These are phyloP conservation scores for Sebastes fasciatus DNA, from an alignment of 2,113 vertebrate genomes.

Conservation along the genomic window DNA sequence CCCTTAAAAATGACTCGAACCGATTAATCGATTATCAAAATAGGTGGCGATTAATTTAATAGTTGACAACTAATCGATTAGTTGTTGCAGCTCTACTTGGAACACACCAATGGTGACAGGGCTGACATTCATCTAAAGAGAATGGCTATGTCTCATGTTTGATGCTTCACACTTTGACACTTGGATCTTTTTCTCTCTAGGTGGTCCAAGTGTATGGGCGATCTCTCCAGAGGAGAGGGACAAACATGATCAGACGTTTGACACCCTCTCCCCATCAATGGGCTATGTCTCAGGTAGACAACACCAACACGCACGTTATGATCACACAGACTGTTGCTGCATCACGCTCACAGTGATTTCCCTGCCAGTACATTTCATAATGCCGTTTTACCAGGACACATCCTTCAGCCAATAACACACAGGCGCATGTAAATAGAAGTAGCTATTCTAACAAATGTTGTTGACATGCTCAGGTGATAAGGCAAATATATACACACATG, in stretches of 20 bases:
- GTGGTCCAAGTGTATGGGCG: conserved; percentile 90
- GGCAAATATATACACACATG: not conserved
- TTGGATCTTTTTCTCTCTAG: conserved; percentile 68
- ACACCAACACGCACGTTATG: not conserved
- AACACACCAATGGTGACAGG: not conserved
- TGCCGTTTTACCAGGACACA: not conserved
- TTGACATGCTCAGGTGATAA: not conserved
- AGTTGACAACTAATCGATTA: no score
- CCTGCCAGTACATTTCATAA: not conserved
- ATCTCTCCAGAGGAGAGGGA: conserved; percentile 91
- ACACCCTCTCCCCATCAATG: conserved; percentile 89
- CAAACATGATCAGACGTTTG: conserved; percentile 94
- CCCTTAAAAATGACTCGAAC: no score
- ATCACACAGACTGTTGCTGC: not conserved
- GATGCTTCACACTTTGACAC: not conserved
- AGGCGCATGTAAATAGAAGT: not conserved
- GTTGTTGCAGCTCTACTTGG: no score
- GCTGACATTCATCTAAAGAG: not conserved
- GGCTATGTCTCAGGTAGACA: conserved; percentile 90
- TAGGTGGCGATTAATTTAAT: no score
- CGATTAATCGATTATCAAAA: no score
- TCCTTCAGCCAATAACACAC: not conserved
- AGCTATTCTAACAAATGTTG: not conserved
- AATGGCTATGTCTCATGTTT: not conserved
- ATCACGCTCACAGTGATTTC: not conserved